Conservation (phyloP, 2,113 vertebrate genomes). For the Phrynocephalus versicolor region DNA sequence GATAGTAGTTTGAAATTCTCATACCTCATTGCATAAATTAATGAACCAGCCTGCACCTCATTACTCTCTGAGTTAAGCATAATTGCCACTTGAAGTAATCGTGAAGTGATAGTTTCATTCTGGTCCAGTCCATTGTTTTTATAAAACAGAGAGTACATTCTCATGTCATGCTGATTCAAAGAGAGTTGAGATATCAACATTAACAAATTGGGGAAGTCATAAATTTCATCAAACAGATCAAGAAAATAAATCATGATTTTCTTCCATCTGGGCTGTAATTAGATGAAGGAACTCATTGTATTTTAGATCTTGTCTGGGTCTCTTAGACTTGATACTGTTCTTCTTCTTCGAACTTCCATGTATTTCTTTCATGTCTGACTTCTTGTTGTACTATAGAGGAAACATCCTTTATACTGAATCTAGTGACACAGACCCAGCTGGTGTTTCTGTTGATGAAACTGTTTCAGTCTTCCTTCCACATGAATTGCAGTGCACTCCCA, state of each 20-base stretch:
- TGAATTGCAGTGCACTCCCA: too few species aligned
- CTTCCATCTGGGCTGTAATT: constrained; percentile 1
- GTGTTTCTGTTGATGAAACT: not conserved
- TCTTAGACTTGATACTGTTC: not conserved
- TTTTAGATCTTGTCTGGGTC: not conserved
- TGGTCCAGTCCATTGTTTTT: constrained; percentile 35
- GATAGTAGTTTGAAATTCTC: constrained; percentile 45
- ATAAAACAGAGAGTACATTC: not conserved
- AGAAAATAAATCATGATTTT: constrained; percentile 24
- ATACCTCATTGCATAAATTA: constrained; percentile 57
- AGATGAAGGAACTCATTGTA: not conserved
- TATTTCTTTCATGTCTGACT: not conserved
- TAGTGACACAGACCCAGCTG: not conserved
- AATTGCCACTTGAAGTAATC: constrained; percentile 39
- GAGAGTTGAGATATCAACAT: constrained; percentile 31
- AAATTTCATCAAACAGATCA: constrained; percentile 16
- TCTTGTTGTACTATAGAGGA: not conserved
- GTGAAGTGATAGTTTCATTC: constrained; percentile 20
- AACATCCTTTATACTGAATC: not conserved
- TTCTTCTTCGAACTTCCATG: not conserved
- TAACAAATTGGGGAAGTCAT: constrained; percentile 31
- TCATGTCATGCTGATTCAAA: constrained; percentile 38
- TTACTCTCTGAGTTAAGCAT: constrained; percentile 55
- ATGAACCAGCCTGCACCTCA: constrained; percentile 49
- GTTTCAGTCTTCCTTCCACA: not conserved